Base-by-base conservation (phyloP, 2,888 invertebrate species). In the Neoascia interrupta region DNA sequence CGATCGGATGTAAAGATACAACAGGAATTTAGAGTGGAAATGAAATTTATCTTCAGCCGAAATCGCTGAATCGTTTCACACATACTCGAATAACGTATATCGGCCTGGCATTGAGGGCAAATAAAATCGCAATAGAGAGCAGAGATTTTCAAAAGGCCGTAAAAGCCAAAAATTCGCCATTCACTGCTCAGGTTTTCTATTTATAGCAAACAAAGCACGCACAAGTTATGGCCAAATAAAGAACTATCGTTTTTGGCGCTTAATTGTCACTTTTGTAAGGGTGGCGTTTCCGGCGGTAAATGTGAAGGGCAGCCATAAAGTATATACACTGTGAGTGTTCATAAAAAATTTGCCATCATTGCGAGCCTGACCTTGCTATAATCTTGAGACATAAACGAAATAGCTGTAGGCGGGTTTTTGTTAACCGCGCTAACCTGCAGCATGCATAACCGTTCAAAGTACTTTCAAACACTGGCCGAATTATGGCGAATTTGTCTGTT, bases 121-220 rank as follows among this genome's bases (percentile, higher is more conserved):
- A 73, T 66, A 79, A 79, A 79, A 68, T 28, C 49, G 61, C 66
- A 66, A 58, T 79, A 79, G 72, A 79, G 53, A 47, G 64, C 64
- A 61, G 54, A 72, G 79, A 49, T 60, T 79, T 66, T 66, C 43
- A 66, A 73, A 68, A 49, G 79, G 49, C 39, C 56, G 51, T 73
- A 41, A 66, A 76, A 56, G 19, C 69, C 41, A 58, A 69, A 41
- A 58, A 49, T 49, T 47, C 28, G 26, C 36, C 11, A 56, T 21
- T 18, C 18, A 26, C 36, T 26, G 34, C 18, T 49, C 26, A 18
- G 23, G 23, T 36, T 47, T 39, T 28, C 37, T 49, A 37, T 47
- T 61, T 47, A 26, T 61, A 26, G 23, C 13, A 15, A 19, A n/a
- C 16, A 5, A 19, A 21, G 13, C 43, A 58, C 41, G 56, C 41